Conservation (phyloP, 2,797 vertebrate species). For the Aselliscus stoliczkanus region DNA sequence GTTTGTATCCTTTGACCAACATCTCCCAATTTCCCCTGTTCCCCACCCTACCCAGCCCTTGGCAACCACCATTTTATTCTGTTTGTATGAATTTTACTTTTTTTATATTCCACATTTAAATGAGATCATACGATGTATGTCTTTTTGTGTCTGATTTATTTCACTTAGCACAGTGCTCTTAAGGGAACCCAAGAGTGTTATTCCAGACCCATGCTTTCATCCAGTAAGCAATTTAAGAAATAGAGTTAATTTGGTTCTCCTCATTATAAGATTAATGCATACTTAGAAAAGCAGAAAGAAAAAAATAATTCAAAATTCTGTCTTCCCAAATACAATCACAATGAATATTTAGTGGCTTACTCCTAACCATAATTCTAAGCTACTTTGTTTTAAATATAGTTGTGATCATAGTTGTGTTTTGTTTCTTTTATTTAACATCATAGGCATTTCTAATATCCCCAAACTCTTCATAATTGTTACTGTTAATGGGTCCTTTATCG, state of each 20-base stretch:
- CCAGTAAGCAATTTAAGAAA: background rate
- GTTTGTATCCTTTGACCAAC: background rate
- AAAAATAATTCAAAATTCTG: background rate
- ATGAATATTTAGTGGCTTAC: background rate
- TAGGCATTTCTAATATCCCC: background rate
- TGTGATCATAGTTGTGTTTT: background rate
- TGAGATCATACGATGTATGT: background rate
- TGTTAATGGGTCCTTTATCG: background rate
- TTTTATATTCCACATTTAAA: background rate
- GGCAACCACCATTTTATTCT: background rate
- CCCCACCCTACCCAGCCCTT: background rate
- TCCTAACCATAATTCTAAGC: background rate
- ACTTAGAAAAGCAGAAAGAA: background rate
- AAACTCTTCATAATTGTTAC: background rate
- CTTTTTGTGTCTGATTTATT: background rate
- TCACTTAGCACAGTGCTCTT: background rate
- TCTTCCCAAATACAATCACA: background rate
- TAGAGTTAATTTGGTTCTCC: background rate
- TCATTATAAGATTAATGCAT: background rate
- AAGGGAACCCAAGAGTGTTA: background rate
- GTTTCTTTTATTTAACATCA: background rate
- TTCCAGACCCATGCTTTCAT: background rate
- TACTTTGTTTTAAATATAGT: background rate
- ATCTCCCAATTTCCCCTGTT: background rate
- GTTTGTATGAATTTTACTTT: background rate